A percentile compares a stretch with the other conserved stretches of the same genome.
phyloP scores from a whole-genome alignment of 2,797 vertebrate genomes.

The Bovichtus variegatus region DNA sequence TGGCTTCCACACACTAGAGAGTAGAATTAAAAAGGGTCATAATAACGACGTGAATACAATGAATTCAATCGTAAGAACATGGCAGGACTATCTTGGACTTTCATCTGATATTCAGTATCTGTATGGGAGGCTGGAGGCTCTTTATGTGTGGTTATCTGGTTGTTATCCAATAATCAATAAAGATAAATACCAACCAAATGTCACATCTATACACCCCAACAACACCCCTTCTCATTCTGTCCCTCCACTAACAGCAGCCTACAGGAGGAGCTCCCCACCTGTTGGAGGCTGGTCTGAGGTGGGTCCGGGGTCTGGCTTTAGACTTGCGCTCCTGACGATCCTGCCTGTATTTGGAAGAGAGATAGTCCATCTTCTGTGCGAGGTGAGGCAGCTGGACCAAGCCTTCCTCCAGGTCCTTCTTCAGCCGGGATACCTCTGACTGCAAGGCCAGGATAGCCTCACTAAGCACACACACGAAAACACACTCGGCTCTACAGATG shows the following conservation, averaged over 20 bases:
- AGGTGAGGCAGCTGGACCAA: conserved; percentile 81
- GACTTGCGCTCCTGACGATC: conserved; percentile 67
- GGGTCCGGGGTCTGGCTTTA: conserved; percentile 57
- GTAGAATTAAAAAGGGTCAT: conserved; percentile 5
- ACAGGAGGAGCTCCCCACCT: conserved; percentile 61
- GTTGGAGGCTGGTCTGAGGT: conserved; percentile 46
- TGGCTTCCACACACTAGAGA: conserved; percentile 48
- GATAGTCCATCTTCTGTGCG: conserved; percentile 77
- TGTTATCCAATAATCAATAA: not conserved
- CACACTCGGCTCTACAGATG: not conserved
- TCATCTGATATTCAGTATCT: conserved; percentile 4
- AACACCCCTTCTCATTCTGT: not conserved
- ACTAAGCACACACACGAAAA: conserved; percentile 54
- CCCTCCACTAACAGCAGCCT: not conserved
- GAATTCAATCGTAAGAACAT: not conserved
- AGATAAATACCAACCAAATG: not conserved
- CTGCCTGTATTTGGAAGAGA: conserved; percentile 66
- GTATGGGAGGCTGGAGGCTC: not conserved
- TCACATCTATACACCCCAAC: not conserved
- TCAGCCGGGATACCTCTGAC: conserved; percentile 82
- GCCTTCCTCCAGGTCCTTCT: conserved; percentile 80
- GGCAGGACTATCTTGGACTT: not conserved
- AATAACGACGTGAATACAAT: not conserved
- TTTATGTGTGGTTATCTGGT: not conserved
- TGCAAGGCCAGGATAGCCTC: conserved; percentile 83